Evolutionary conservation across 2,113 vertebrate species (phyloP), one percentile per base, ranked within the genome.

Genomic region (Siniperca knerii): DNA sequence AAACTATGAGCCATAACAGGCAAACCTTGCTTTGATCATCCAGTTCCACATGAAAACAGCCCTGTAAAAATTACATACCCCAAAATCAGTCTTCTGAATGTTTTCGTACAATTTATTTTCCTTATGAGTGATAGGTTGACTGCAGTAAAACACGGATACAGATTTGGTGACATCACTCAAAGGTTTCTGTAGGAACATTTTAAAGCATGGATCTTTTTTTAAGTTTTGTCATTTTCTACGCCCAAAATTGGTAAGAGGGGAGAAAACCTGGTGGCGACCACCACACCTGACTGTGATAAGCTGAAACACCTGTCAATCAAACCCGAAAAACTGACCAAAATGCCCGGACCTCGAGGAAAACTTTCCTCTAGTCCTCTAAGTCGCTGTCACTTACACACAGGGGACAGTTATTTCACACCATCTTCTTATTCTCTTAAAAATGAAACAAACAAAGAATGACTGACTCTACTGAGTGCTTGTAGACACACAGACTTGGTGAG

Each of bases 1-100:
- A 84, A 85, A 85, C 74, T 48, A 25, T 74, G 76, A 81, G 71
- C 69, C 64, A 77, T 68, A 81, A 75, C 69, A 83, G 70, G 60
- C 71, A 73, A 61, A 79, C 3, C 1, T 42, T 23, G 25, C 69
- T 55, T 46, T 33, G 64, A 70, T 40, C 55, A 80, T 80, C 23
- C 8, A 58, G 35, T 25, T 65, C 55, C 25, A 66, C 62, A 61
- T 15, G 2, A 64, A 82, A 50, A 70, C 64, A 37, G 10, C 52
- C n/a, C 55, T 50, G 8, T 33, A 18, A 2, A 58, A 62, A 42
- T 35, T 20, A n/a, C 21, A 50, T 40, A 54, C 8, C 29, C 8
- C 23, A 11, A 70, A n/a, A 70, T 23, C 15, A 50, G 4, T 50
- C 13, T 61, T 48, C 6, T 75, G 29, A 33, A 35, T 46, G n/a